phyloP scores from a whole-genome alignment of 1,140 invertebrate genomes.

The Teleopsis dalmanni region DNA sequence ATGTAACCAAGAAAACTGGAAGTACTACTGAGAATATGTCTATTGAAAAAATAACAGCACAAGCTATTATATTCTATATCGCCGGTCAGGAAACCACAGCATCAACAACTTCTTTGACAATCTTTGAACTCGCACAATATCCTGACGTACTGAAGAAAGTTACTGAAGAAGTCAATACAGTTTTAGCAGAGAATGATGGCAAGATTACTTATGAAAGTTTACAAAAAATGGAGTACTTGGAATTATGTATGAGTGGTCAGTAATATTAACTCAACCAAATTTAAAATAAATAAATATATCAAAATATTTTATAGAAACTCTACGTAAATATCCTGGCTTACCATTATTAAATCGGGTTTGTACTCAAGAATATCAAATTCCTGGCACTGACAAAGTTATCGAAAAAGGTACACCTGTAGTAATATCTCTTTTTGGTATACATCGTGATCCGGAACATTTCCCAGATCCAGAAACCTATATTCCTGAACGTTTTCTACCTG shows the following conservation, averaged over 20 bases:
- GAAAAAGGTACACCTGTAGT: slow-evolving; percentile 45
- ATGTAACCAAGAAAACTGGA: slow-evolving; percentile 15
- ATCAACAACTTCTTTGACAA: slow-evolving; percentile 51
- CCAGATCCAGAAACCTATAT: slow-evolving; percentile 58
- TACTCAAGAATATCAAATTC: slow-evolving; percentile 42
- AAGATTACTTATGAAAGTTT: slow-evolving; percentile 50
- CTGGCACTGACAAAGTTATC: slow-evolving; percentile 38
- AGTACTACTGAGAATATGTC: slow-evolving; percentile 23
- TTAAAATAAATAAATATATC: background rate
- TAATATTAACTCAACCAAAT: too few species aligned
- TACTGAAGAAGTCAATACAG: slow-evolving; percentile 49
- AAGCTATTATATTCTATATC: slow-evolving; percentile 57
- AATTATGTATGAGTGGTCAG: slow-evolving; percentile 44
- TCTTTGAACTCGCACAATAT: slow-evolving; percentile 54
- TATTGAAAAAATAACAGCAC: slow-evolving; percentile 48
- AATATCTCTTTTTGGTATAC: slow-evolving; percentile 43
- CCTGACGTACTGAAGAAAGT: slow-evolving; percentile 52
- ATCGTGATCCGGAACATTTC: slow-evolving; percentile 51
- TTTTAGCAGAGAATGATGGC: slow-evolving; percentile 40
- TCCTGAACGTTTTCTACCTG: slow-evolving; percentile 55
- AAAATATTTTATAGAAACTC: slow-evolving; percentile 43
- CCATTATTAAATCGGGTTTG: slow-evolving; percentile 47
- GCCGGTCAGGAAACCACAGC: slow-evolving; percentile 69
- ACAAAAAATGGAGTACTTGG: slow-evolving; percentile 51
- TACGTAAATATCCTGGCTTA: slow-evolving; percentile 54